Conservation (phyloP, 1,140 invertebrate species). For the Chlorops oryzae region DNA sequence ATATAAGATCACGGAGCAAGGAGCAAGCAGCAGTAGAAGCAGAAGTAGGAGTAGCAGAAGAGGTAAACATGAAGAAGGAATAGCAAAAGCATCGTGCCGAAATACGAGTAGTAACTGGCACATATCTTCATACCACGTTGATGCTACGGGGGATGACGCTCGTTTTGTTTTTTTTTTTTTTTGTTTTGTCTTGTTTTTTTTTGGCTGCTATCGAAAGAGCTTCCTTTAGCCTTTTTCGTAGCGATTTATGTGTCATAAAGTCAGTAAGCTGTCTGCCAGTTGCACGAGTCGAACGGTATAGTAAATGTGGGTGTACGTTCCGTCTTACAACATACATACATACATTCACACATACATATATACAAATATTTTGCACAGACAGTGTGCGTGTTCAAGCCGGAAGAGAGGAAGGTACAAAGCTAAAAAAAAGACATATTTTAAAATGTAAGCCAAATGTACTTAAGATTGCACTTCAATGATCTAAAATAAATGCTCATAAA, state of each 20-base stretch:
- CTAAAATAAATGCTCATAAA: too few relatives aligned
- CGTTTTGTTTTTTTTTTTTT: not conserved
- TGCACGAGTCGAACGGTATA: not conserved
- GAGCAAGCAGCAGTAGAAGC: not conserved
- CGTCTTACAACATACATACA: not conserved
- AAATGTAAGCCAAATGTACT: too few relatives aligned
- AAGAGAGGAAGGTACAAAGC: too few relatives aligned
- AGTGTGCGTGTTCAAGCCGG: not conserved
- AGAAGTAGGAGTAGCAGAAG: not conserved
- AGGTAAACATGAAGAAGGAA: not conserved
- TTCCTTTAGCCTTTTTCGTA: constrained; percentile 8
- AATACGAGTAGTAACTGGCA: too few relatives aligned
- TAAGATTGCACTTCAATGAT: too few relatives aligned
- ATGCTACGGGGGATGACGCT: not conserved
- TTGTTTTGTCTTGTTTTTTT: not conserved
- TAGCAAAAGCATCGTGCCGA: not conserved
- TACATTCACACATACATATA: not conserved
- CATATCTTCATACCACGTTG: not conserved
- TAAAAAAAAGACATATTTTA: too few relatives aligned
- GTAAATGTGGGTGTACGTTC: not conserved
- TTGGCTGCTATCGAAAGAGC: not conserved
- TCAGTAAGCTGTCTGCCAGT: constrained; percentile 30
- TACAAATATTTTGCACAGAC: not conserved
- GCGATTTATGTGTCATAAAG: constrained; percentile 46
- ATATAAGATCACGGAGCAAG: not conserved